Evolutionary conservation across 2,888 invertebrate genomes (phyloP).

Genomic region (Drosophila borealis): DNA sequence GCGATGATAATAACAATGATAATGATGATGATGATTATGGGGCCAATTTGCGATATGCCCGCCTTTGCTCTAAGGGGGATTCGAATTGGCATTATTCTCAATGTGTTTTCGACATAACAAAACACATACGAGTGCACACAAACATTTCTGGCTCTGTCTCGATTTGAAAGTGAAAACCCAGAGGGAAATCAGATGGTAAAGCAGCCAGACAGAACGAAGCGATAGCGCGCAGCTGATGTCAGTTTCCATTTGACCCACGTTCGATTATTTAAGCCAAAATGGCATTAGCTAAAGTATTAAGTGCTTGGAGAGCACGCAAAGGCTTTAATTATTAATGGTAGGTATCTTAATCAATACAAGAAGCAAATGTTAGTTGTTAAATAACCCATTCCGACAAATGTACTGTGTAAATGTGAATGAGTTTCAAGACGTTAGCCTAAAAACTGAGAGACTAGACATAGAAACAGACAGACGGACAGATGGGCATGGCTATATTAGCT

Average conservation of each 20-base stretch:
- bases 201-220: constrained; percentile 4
- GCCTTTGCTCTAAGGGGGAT: constrained; percentile 18
- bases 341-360: no score
- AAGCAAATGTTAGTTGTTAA: no score
- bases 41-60: constrained; percentile 39
- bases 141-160: constrained; percentile 24
- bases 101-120: constrained; percentile 41
- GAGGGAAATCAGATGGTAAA: constrained; percentile 44
- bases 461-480: no score
- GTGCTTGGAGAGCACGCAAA: neutral
- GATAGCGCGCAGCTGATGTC: constrained; percentile 17
- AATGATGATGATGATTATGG: constrained; percentile 35
- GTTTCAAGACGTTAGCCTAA: no score
- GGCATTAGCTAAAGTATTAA: neutral
- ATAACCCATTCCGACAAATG: no score
- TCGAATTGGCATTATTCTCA: constrained; percentile 49
- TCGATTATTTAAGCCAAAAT: constrained; percentile 11
- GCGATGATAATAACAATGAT: constrained; percentile 14
- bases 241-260: constrained; percentile 15
- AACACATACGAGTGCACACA: constrained; percentile 15
- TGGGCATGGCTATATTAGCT: no score
- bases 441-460: no score
- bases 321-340: neutral
- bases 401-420: no score
- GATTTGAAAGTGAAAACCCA: constrained; percentile 46